Evolutionary conservation across 2,888 invertebrate genomes (phyloP), one percentile per base, ranked within the genome.

Genomic region (Diarsia dahlii): DNA sequence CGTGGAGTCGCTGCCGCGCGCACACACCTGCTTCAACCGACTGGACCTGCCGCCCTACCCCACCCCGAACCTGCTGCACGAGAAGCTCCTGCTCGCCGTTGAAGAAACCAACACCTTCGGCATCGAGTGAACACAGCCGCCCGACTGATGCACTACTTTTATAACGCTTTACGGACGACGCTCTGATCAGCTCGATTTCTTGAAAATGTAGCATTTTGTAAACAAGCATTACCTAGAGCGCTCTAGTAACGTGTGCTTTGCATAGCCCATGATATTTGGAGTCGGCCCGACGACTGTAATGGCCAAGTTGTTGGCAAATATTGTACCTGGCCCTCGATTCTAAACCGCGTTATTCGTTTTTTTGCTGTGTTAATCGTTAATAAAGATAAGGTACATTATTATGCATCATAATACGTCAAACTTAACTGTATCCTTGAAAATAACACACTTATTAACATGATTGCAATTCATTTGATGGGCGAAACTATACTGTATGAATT

Each of bases 11-110:
- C 97, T 99, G 89, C 99, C 99, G 45, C 97, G 99, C 86, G 99
- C 99, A 1, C 99, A 99, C 95, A 99, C 99, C 6, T 99, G 99
- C 96, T 99, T 99, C 97, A 99, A 99, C 97, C 97, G 99, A 39
- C 97, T 99, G 89, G 99, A 99, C 96, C 97, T 99, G 85, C 99
- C 99, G 73, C 99, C 99, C 1, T 99, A 99, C 97, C 99, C 99
- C 72, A 98, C 99, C 5, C 98, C 98, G 67, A 99, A 99, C 90
- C 97, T 99, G 91, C 97, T 99, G 74, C 98, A 99, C 93, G 99
- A 99, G 94, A 99, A 99, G 93, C 97, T 99, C 20, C 97, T 99
- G 79, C 97, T 99, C 82, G 99, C 99, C 65, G 99, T 99, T 56
- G 99, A 99, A 93, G 99, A 99, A 94, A 99, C 99, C 46, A 99